Percentiles rank a stretch among this genome's conserved stretches.
phyloP scores from a whole-genome alignment of 1,140 invertebrate genomes.

The Tetranychus urticae region DNA sequence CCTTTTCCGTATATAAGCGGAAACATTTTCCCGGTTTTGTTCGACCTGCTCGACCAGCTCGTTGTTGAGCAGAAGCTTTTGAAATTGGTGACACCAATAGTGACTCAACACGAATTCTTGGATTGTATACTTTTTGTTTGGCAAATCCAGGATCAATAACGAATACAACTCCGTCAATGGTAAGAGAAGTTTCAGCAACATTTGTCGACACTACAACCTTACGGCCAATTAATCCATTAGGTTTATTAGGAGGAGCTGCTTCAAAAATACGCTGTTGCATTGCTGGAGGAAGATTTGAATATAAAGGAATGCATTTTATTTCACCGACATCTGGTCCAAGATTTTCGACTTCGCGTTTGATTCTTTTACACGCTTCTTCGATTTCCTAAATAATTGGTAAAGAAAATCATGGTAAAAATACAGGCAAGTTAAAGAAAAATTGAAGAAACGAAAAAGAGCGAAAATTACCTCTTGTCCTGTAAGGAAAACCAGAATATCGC shows the following conservation, averaged over 20 bases:
- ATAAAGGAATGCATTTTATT: constrained; percentile 91
- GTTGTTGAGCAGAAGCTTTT: constrained; percentile 96
- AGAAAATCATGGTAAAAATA: not conserved
- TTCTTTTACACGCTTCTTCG: constrained; percentile 94
- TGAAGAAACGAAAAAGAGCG: not conserved
- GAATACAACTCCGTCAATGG: constrained; percentile 99
- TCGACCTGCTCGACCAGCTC: constrained; percentile 85
- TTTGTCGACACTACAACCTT: constrained; percentile 95
- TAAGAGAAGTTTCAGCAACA: constrained; percentile 95
- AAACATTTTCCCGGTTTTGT: constrained; percentile 96
- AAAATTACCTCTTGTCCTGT: constrained; percentile 49
- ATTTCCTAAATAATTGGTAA: constrained; percentile 46
- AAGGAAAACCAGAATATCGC: constrained; percentile 82
- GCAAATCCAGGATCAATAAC: constrained; percentile 99
- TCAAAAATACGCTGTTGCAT: constrained; percentile 95
- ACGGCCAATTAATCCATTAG: constrained; percentile 79
- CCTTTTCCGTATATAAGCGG: constrained; percentile 92
- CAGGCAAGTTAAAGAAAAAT: not conserved
- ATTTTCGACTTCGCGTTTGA: constrained; percentile 89
- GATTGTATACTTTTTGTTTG: constrained; percentile 97
- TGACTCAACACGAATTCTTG: constrained; percentile 86
- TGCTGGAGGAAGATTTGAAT: constrained; percentile 92
- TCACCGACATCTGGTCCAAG: constrained; percentile 87
- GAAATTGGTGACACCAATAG: constrained; percentile 92
- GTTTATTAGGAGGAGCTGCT: constrained; percentile 64